Percentiles rank a stretch among this genome's conserved stretches.
Conservation (phyloP, 2,888 invertebrate genomes). For the Acleris emargana region DNA sequence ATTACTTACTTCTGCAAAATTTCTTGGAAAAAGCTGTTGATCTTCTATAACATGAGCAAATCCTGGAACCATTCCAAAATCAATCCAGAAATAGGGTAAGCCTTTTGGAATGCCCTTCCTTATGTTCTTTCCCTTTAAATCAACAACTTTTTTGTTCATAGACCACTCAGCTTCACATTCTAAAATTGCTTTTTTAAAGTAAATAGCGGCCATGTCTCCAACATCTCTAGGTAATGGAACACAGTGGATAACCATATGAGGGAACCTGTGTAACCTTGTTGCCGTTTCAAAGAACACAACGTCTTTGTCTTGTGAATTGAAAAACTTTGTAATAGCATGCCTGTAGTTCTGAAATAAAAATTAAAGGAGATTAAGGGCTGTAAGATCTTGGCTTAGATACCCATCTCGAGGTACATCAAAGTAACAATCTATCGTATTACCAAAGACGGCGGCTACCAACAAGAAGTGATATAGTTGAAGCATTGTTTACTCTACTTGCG, state of each 20-base stretch:
- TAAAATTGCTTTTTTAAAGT: slow-evolving; percentile 98
- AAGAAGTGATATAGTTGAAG: too few species aligned
- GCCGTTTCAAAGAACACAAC: slow-evolving; percentile 96
- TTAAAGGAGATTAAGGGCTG: neutral
- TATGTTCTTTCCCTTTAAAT: slow-evolving; percentile 86
- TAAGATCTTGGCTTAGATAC: too few species aligned
- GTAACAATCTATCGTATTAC: too few species aligned
- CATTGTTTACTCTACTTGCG: too few species aligned
- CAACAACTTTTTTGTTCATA: slow-evolving; percentile 92
- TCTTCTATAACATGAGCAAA: slow-evolving; percentile 99
- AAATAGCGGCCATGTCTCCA: slow-evolving; percentile 96
- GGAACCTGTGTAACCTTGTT: slow-evolving; percentile 87
- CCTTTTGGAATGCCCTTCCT: slow-evolving; percentile 94
- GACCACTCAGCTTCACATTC: slow-evolving; percentile 98
- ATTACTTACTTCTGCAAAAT: slow-evolving; percentile 92
- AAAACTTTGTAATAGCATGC: slow-evolving; percentile 91
- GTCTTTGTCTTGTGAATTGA: slow-evolving; percentile 88
- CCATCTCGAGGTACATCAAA: too few species aligned
- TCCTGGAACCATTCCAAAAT: slow-evolving; percentile 95
- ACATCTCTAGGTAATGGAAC: slow-evolving; percentile 92
- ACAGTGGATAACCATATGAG: slow-evolving; percentile 95
- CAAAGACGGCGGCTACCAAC: too few species aligned
- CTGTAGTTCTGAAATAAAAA: slow-evolving; percentile 86
- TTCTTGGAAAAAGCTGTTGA: slow-evolving; percentile 91
- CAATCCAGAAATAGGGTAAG: slow-evolving; percentile 96